These are phyloP conservation scores for Hetaerina titia DNA, from an alignment of 2,888 invertebrate species.

Conservation along the genomic window DNA sequence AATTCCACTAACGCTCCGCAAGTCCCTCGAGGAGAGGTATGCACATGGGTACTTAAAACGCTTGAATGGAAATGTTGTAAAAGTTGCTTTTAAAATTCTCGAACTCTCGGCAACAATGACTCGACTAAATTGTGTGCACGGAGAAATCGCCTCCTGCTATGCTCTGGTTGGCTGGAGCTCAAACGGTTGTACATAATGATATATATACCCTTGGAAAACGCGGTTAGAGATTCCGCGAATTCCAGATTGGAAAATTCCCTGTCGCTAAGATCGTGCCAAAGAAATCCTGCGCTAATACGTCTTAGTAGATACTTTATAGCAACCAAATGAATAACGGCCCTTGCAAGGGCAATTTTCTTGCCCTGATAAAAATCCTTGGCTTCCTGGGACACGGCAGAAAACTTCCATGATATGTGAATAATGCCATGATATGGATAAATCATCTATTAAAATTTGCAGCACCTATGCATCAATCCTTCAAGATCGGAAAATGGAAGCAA, in stretches of 20 bases:
- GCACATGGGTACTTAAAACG: not conserved
- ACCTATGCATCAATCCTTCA: too few relatives aligned
- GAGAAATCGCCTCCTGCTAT: not conserved
- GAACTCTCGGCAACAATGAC: not conserved
- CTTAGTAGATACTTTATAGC: too few relatives aligned
- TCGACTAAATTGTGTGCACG: not conserved
- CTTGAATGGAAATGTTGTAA: not conserved
- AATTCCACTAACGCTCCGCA: not conserved
- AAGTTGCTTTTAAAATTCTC: conserved; percentile 34
- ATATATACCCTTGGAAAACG: not conserved
- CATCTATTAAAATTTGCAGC: too few relatives aligned
- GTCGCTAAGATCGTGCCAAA: not conserved
- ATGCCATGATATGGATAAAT: too few relatives aligned
- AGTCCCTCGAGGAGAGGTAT: not conserved
- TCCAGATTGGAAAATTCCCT: not conserved
- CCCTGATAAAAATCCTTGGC: too few relatives aligned
- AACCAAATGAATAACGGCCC: too few relatives aligned
- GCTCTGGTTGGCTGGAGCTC: conserved; percentile 3
- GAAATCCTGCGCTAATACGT: not conserved
- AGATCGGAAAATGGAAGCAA: too few relatives aligned
- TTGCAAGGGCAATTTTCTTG: too few relatives aligned
- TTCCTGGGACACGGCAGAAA: too few relatives aligned
- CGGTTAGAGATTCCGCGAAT: not conserved
- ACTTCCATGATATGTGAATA: too few relatives aligned
- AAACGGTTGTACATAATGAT: not conserved